Base-by-base conservation (phyloP, 2,113 vertebrate species). In the Entelurus aequoreus region DNA sequence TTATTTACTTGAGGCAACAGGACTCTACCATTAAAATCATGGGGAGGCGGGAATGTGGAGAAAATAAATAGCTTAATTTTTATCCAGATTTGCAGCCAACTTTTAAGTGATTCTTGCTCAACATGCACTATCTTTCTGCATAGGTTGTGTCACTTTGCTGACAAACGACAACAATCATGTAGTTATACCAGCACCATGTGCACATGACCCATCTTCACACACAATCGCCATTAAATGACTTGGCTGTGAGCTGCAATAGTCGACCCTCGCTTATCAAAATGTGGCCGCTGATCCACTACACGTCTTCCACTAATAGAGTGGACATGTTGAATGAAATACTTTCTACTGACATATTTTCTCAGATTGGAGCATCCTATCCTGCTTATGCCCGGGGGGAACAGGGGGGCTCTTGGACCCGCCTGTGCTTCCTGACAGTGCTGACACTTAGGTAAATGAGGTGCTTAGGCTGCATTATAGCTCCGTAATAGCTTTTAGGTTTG, bases 371-470 rank as follows among this genome's bases (percentile, higher is more conserved):
- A 78, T 85, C 78, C 80, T 86, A 84, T 86, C 83, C 87, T 83
- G 73, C 75, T 84, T 84, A 69, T 84, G 71, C 77, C 72, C 79
- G 84, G 69, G 82, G 68, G 61, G 65, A 65, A 52, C 63, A 28
- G 67, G 60, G 1, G 21, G 40, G 68, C 8, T 44, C 37, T 72
- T 37, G 67, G 81, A 83, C 81, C 76, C 80, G 80, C 74, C 75
- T 57, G 81, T 2, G 76, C 68, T 83, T 90, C 89, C 82, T 86
- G 85, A 87, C 85, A 63, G 60, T 68, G 72, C 79, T 87, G 89
- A 88, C 90, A 90, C 90, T 90, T 92, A 93, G 90, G 93, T 91
- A 94, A 93, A 94, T 93, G 88, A 94, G 91, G 90, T 93, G 85
- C 79, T 94, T 94, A 93, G 90, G 90, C 65, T 84, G 92, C 91